Evolutionary conservation across 2,888 invertebrate genomes (phyloP).

Genomic region (Philhelius pedissequus): DNA sequence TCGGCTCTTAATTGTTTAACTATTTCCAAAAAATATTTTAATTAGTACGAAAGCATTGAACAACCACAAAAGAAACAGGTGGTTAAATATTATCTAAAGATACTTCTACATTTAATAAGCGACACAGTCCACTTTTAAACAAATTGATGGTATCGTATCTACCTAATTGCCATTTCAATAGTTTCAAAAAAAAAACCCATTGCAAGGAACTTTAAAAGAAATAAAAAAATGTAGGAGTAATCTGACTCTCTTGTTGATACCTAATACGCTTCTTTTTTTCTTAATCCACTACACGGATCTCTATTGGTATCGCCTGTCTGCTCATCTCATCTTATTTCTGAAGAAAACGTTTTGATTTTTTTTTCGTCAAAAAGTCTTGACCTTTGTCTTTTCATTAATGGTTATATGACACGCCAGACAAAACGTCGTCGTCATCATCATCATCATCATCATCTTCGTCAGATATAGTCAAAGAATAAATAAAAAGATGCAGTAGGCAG

Average conservation of each 20-base stretch:
- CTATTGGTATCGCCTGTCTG: not conserved
- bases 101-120: too few relatives aligned
- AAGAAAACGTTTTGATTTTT: not conserved
- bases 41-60: not conserved
- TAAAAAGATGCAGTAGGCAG: constrained; percentile 32
- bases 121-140: too few relatives aligned
- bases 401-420: constrained; percentile 57
- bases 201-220: not conserved
- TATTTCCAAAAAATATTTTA: too few relatives aligned
- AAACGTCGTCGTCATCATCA: constrained; percentile 36
- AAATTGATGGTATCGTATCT: too few relatives aligned
- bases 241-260: not conserved
- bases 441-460: not conserved
- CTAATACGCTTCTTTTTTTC: not conserved
- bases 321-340: not conserved
- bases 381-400: constrained; percentile 39
- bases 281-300: not conserved
- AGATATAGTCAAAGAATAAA: constrained; percentile 16
- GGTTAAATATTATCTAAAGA: not conserved
- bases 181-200: not conserved
- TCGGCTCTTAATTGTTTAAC: too few relatives aligned
- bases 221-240: not conserved
- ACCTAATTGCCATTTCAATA: not conserved
- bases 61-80: not conserved
- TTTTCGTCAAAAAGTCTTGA: constrained; percentile 30